Evolutionary conservation across 2,888 invertebrate genomes (phyloP), one percentile per base, ranked within the genome.

Genomic region (Pasiphila rectangulata): DNA sequence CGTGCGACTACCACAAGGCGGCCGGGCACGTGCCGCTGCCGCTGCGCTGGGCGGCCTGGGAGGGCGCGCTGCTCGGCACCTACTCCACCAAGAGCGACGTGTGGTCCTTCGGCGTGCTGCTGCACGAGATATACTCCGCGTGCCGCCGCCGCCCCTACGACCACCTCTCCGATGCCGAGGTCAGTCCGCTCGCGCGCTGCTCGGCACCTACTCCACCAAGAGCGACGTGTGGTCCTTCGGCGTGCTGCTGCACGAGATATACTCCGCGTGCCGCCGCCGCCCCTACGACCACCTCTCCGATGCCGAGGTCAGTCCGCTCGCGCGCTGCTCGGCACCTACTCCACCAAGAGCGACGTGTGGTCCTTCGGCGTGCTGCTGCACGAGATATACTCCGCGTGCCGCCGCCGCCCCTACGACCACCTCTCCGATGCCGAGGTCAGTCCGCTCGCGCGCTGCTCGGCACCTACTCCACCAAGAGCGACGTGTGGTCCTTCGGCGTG

Each of bases 151-250:
- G 92, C 49, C 97, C 97, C 0, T 96, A 93, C 78, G 93, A 94
- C 44, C 91, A 93, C 50, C 75, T 95, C 56, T 91, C 91, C 9
- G 95, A 97, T 72, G 91, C 92, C 41, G 93, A 95, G 83, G 94
- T 97, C 30, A 12, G 44, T 13, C 0, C 7, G n/a, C 19, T 4
- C 4, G 3, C 19, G 19, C 19, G 46, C 91, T 95, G 56, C 77
- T 92, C 69, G 95, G 94, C 12, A 93, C 94, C 67, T 96, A 96
- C 79, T 95, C 96, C 41, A 95, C 95, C 48, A 95, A 95, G 79
- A 95, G 94, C 69, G 97, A 97, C 77, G 95, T 96, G 1, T 97
- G 97, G 96, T 92, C 96, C 7, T 97, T 96, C 78, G 97, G 94
- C 0, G 95, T 97, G 12, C 95, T 95, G 0, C 83, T 97, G 35